Percentiles rank a stretch among this genome's conserved stretches.
phyloP scores from a whole-genome alignment of 2,888 invertebrate genomes.

The Odontothrips loti region DNA sequence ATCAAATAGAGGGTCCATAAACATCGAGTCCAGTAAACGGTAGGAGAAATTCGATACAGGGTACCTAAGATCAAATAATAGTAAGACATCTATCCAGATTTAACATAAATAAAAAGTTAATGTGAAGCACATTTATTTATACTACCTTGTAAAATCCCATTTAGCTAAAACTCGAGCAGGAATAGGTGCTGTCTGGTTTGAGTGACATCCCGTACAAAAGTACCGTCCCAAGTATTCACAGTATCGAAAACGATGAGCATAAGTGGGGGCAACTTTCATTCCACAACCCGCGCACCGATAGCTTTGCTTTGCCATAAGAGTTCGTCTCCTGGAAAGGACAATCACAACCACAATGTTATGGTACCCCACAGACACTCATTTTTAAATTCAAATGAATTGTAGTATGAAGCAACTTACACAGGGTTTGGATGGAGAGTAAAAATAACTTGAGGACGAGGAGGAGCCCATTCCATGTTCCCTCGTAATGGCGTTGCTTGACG shows the following conservation, averaged over 20 bases:
- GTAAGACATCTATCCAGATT: neutral
- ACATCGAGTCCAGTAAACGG: slow-evolving; percentile 70
- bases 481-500: slow-evolving; percentile 53
- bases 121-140: slow-evolving; percentile 32
- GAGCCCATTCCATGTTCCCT: slow-evolving; percentile 79
- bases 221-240: slow-evolving; percentile 80
- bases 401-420: slow-evolving; percentile 52
- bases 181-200: slow-evolving; percentile 67
- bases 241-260: slow-evolving; percentile 69
- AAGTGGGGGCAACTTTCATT: slow-evolving; percentile 67
- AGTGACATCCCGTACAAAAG: slow-evolving; percentile 83
- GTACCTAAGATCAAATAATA: slow-evolving; percentile 53
- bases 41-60: slow-evolving; percentile 78
- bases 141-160: slow-evolving; percentile 58
- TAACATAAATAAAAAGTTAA: slow-evolving; percentile 9
- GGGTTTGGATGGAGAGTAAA: slow-evolving; percentile 68
- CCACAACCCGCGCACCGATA: slow-evolving; percentile 82
- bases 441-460: slow-evolving; percentile 76
- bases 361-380: neutral
- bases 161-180: slow-evolving; percentile 62
- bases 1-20: slow-evolving; percentile 70
- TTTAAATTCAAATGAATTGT: slow-evolving; percentile 1
- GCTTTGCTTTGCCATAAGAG: slow-evolving; percentile 65
- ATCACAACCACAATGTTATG: slow-evolving; percentile 35
- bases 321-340: slow-evolving; percentile 58